Conservation (phyloP, 2,888 invertebrate genomes). For the Eupeodes latifasciatus region DNA sequence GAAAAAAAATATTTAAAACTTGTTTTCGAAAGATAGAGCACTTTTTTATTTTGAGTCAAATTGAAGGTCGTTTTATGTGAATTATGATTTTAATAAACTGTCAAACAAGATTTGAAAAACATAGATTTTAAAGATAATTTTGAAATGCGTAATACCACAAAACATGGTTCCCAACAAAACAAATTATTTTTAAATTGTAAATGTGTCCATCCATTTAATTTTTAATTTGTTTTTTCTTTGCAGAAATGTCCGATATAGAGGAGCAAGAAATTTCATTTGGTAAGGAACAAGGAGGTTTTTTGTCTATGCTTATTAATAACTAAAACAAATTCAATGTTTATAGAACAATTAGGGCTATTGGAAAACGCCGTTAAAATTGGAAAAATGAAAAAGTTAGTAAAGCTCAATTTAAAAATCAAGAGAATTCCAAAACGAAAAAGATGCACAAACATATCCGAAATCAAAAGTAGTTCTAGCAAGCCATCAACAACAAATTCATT, state of each 20-base stretch:
- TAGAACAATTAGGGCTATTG: not conserved
- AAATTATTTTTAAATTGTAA: too few species aligned
- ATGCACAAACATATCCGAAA: not conserved
- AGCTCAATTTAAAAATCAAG: slow-evolving; percentile 4
- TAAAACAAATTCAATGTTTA: not conserved
- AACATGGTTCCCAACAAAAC: too few species aligned
- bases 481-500: not conserved
- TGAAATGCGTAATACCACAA: too few species aligned
- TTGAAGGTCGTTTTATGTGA: too few species aligned
- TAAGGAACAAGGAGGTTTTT: not conserved
- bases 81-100: too few species aligned
- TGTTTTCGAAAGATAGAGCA: too few species aligned
- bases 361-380: not conserved
- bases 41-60: too few species aligned
- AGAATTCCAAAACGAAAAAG: not conserved
- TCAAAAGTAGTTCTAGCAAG: not conserved
- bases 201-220: too few species aligned
- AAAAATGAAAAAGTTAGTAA: not conserved
- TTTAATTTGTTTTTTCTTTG: not conserved
- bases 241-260: not conserved
- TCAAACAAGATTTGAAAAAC: too few species aligned
- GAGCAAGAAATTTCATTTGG: not conserved
- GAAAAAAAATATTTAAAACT: too few species aligned
- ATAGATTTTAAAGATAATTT: too few species aligned
- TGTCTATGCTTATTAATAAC: not conserved